These are phyloP conservation scores for Drosophila mettleri DNA, from an alignment of 2,888 invertebrate genomes.

Conservation along the genomic window DNA sequence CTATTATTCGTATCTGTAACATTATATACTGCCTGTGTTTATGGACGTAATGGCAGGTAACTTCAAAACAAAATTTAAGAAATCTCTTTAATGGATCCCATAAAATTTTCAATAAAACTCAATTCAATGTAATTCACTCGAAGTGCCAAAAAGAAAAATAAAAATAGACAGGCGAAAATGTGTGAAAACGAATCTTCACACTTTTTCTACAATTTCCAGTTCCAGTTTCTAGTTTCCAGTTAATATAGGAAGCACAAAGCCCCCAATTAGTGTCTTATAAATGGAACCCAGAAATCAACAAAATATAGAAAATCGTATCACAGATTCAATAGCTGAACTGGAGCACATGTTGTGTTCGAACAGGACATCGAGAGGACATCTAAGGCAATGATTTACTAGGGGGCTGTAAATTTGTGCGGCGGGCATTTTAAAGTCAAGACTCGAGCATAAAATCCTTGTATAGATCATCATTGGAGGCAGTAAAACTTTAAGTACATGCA, in stretches of 20 bases:
- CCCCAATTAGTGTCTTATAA: slow-evolving; percentile 66
- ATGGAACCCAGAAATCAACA: slow-evolving; percentile 28
- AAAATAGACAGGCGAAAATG: slow-evolving; percentile 36
- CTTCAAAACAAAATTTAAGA: slow-evolving; percentile 15
- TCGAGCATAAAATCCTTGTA: slow-evolving; percentile 41
- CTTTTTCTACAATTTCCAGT: slow-evolving; percentile 19
- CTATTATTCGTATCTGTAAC: neutral
- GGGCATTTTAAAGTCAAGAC: slow-evolving; percentile 23
- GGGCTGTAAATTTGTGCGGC: slow-evolving; percentile 68
- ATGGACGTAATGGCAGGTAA: neutral
- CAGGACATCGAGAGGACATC: slow-evolving; percentile 4
- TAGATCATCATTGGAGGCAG: slow-evolving; percentile 58
- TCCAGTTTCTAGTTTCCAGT: slow-evolving; percentile 47
- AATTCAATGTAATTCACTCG: slow-evolving; percentile 39
- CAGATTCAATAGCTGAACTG: slow-evolving; percentile 33
- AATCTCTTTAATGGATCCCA: neutral
- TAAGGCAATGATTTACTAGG: slow-evolving; percentile 59
- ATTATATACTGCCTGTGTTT: neutral
- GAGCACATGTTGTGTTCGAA: slow-evolving; percentile 55
- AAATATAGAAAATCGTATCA: slow-evolving; percentile 10
- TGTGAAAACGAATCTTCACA: slow-evolving; percentile 47
- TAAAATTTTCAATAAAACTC: slow-evolving; percentile 10
- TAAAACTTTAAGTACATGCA: slow-evolving; percentile 61
- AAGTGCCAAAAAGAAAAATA: slow-evolving; percentile 23
- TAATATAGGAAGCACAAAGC: slow-evolving; percentile 67